phyloP scores from a whole-genome alignment of 35 echinoderm and acorn worm species.

The Lytechinus pictus region DNA sequence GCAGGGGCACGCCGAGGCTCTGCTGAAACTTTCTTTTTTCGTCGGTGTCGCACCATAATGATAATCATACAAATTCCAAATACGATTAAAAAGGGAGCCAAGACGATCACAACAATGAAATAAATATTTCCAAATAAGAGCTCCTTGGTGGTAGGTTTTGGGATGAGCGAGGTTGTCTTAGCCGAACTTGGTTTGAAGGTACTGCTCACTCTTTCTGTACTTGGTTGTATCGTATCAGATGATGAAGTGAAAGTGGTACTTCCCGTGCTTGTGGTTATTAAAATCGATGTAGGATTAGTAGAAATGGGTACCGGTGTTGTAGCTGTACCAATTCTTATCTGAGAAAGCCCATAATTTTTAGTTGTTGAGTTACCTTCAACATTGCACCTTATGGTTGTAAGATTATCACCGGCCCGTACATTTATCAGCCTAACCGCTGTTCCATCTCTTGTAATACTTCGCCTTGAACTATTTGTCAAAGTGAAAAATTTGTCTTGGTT shows the following conservation, averaged over 20 bases:
- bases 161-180: neutral
- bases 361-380: neutral
- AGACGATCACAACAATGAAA: neutral
- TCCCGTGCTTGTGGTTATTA: neutral
- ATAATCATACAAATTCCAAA: slow-evolving; percentile 11
- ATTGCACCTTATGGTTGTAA: neutral
- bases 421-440: neutral
- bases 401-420: neutral
- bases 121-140: neutral
- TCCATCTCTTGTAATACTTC: neutral
- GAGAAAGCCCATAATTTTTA: slow-evolving; percentile 6
- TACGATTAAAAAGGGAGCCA: neutral
- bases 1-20: neutral
- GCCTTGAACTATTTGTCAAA: neutral
- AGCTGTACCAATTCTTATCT: neutral
- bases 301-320: neutral
- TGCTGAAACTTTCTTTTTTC: neutral
- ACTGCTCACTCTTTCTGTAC: neutral
- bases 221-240: neutral
- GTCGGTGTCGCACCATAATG: neutral
- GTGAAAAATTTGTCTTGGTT: neutral
- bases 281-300: neutral
- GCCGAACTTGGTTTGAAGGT: neutral
- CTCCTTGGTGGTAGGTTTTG: neutral
- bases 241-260: neutral